Evolutionary conservation across 1,140 invertebrate genomes (phyloP).

Genomic region (Psix sp.): DNA sequence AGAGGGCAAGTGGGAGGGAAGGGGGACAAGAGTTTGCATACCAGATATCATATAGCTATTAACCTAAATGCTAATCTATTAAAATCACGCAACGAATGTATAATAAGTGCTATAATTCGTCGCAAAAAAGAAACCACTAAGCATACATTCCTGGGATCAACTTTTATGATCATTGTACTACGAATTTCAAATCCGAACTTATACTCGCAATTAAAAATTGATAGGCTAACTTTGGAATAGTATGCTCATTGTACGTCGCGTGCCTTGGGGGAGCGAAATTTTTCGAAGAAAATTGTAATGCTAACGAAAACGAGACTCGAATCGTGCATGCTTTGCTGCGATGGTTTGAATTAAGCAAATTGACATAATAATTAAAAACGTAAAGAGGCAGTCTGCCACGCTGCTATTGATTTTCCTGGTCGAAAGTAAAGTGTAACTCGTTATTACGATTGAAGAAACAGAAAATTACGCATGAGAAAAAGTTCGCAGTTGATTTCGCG

Average conservation of each 20-base stretch:
- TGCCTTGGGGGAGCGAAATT: background rate
- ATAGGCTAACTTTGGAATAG: slow-evolving; percentile 31
- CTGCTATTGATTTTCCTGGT: slow-evolving; percentile 28
- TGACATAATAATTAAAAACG: slow-evolving; percentile 42
- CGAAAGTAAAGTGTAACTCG: slow-evolving; percentile 7
- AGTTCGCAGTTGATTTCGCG: no score
- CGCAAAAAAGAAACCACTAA: slow-evolving; percentile 32
- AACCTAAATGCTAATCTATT: slow-evolving; percentile 59
- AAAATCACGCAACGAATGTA: slow-evolving; percentile 59
- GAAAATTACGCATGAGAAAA: no score
- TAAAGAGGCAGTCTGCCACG: slow-evolving; percentile 16
- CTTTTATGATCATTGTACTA: slow-evolving; percentile 41
- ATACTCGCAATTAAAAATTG: slow-evolving; percentile 41
- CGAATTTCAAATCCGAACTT: slow-evolving; percentile 17
- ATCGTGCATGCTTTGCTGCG: slow-evolving; percentile 8
- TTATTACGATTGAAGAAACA: slow-evolving; percentile 11
- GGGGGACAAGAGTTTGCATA: slow-evolving; percentile 21
- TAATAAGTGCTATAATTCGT: slow-evolving; percentile 46
- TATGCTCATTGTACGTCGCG: slow-evolving; percentile 7
- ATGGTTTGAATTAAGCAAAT: slow-evolving; percentile 17
- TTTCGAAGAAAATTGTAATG: background rate
- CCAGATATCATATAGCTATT: slow-evolving; percentile 55
- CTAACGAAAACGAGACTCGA: slow-evolving; percentile 1
- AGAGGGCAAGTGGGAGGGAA: no score
- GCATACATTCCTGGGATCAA: slow-evolving; percentile 23